A percentile compares a stretch with the other conserved stretches of the same genome.
These are phyloP conservation scores for Amiota communis DNA, from an alignment of 2,888 invertebrate species.

Conservation along the genomic window DNA sequence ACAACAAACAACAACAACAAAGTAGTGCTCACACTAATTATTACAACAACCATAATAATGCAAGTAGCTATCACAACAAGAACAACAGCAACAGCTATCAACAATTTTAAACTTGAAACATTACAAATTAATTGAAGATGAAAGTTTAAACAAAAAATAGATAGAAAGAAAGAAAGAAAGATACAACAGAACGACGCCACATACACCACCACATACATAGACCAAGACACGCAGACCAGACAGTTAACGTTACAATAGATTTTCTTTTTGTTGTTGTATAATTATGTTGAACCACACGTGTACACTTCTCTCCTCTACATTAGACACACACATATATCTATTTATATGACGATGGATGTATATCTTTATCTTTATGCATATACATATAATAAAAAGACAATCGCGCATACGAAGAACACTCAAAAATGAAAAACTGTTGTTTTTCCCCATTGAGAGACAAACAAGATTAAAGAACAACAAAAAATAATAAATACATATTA, in stretches of 20 bases:
- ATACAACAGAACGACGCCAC: not conserved
- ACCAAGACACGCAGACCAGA: slow-evolving; percentile 31
- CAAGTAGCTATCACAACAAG: slow-evolving; percentile 71
- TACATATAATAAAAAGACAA: no score
- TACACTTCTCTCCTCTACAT: no score
- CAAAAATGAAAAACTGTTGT: slow-evolving; percentile 42
- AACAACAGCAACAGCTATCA: slow-evolving; percentile 71
- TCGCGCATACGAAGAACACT: slow-evolving; percentile 37
- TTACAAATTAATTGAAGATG: not conserved
- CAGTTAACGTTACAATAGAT: slow-evolving; percentile 19
- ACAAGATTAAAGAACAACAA: not conserved
- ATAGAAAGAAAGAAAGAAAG: slow-evolving; percentile 30
- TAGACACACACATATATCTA: no score
- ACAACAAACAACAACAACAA: slow-evolving; percentile 69
- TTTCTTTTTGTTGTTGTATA: slow-evolving; percentile 28
- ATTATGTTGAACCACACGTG: slow-evolving; percentile 37
- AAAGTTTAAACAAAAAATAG: slow-evolving; percentile 39
- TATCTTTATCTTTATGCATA: no score
- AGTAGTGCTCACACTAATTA: slow-evolving; percentile 71
- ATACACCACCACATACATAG: not conserved
- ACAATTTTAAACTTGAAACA: slow-evolving; percentile 61
- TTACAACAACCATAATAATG: slow-evolving; percentile 70
- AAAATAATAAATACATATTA: not conserved
- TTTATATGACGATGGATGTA: no score
- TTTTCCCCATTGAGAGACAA: slow-evolving; percentile 8